Conservation (phyloP, 1,140 invertebrate species). For the Bombus ignitus region DNA sequence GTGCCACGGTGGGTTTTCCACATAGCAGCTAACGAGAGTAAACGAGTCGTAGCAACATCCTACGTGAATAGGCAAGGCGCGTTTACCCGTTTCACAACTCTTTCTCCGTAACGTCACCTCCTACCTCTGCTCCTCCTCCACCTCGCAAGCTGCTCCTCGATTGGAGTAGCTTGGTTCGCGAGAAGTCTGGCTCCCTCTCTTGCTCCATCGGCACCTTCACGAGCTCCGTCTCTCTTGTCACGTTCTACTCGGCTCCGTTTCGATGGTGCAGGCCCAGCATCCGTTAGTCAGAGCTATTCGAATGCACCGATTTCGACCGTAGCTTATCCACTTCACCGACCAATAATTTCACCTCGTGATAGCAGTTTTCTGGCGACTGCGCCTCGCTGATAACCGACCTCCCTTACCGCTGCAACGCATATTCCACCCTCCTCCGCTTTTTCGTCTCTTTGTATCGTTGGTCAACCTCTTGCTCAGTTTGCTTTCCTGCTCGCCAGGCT, state of each 20-base stretch:
- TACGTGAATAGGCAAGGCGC: slow-evolving; percentile 26
- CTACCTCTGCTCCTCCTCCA: slow-evolving; percentile 44
- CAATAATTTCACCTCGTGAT: slow-evolving; percentile 21
- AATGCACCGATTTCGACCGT: slow-evolving; percentile 34
- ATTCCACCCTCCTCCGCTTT: background rate
- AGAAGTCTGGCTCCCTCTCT: slow-evolving; percentile 23
- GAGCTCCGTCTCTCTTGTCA: background rate
- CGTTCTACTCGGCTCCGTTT: slow-evolving; percentile 22
- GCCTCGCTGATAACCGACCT: slow-evolving; percentile 22
- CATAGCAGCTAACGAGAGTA: background rate
- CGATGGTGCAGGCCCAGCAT: slow-evolving; percentile 39
- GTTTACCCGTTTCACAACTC: slow-evolving; percentile 48
- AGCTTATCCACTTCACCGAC: slow-evolving; percentile 25
- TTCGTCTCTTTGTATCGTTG: background rate
- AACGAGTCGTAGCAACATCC: slow-evolving; percentile 27
- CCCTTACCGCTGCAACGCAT: slow-evolving; percentile 1
- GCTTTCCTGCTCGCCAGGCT: background rate
- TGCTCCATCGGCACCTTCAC: background rate
- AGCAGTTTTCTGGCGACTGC: slow-evolving; percentile 32
- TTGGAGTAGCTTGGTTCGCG: slow-evolving; percentile 36
- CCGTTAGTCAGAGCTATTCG: slow-evolving; percentile 35
- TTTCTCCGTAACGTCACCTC: slow-evolving; percentile 37
- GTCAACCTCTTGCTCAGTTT: background rate
- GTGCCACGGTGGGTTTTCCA: background rate
- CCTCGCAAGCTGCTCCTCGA: slow-evolving; percentile 45